Evolutionary conservation across 2,797 vertebrate species (phyloP), one percentile per base, ranked within the genome.

Genomic region (Falco rusticolus): DNA sequence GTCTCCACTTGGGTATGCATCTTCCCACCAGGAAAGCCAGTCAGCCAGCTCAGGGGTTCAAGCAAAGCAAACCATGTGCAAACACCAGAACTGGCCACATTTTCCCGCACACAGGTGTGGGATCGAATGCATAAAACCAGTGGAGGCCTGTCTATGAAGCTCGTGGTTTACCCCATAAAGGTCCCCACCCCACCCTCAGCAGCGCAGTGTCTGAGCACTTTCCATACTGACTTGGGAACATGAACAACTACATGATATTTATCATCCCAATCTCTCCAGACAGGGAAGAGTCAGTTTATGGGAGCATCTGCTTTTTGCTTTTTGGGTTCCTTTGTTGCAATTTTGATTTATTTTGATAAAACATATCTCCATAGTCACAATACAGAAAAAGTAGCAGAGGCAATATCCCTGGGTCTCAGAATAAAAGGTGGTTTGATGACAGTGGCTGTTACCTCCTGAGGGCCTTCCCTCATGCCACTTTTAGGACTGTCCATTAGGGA

Each of bases 261-360:
- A 31, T 25, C n/a, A 19, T 41, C 64, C 45, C 45, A n/a, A 0
- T 50, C n/a, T 77, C 60, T 76, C 66, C 41, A 33, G 16, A 74
- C 22, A 76, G 31, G 34, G 21, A 74, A 33, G 75, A 60, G 21
- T 1, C 70, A 45, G 9, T 37, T 66, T 80, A 68, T 16, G n/a
- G 43, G 12, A 78, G 2, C 34, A 59, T 19, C n/a, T 28, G 20
- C 11, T 33, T 71, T 75, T 74, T 50, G 19, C 6, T 77, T 80
- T 78, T 70, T 0, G 0, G 37, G 7, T 48, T 92, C 31, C 59
- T 86, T 47, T 66, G 22, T 34, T 11, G 8, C 16, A 72, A 7
- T 84, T 94, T 69, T 31, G 2, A n/a, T 63, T 81, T 69, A 34
- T 66, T 92, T 87, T 66, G 37, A 71, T 53, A 75, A 86, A 85